Evolutionary conservation across 2,797 vertebrate species (phyloP).

Genomic region (Xenops minutus): DNA sequence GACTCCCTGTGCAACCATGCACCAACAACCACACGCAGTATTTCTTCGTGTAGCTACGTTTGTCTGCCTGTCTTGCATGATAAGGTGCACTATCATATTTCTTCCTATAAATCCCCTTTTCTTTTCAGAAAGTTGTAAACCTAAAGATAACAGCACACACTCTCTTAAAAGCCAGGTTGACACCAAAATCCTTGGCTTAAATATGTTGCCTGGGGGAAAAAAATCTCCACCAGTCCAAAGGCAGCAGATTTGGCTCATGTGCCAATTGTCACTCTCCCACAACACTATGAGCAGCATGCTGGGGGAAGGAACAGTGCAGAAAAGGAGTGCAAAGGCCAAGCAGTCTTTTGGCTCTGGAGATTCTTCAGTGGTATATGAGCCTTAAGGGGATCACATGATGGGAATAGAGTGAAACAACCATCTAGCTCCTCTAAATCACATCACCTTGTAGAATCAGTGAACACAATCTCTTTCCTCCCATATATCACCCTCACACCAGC

Average conservation of each 20-base stretch:
- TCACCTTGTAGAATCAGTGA: slow-evolving; percentile 29
- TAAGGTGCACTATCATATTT: slow-evolving; percentile 38
- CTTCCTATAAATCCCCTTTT: slow-evolving; percentile 43
- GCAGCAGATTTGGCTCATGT: slow-evolving; percentile 3
- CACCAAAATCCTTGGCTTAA: slow-evolving; percentile 40
- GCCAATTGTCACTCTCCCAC: background rate
- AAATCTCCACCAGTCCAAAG: background rate
- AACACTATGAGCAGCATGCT: background rate
- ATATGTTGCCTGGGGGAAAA: slow-evolving; percentile 19
- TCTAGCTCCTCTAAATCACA: slow-evolving; percentile 52
- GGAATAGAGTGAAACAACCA: background rate
- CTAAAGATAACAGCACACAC: slow-evolving; percentile 26
- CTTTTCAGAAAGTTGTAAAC: slow-evolving; percentile 47
- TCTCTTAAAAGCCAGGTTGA: slow-evolving; percentile 40
- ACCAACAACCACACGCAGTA: background rate
- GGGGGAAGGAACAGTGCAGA: background rate
- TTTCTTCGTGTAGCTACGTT: background rate
- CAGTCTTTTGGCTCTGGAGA: background rate
- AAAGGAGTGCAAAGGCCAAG: background rate
- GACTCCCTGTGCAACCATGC: background rate
- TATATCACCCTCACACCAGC: slow-evolving; percentile 46
- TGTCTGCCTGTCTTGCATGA: slow-evolving; percentile 15
- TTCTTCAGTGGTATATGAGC: background rate
- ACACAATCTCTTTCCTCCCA: slow-evolving; percentile 46
- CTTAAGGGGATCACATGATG: slow-evolving; percentile 7